These are phyloP conservation scores for Mesitornis unicolor DNA, from an alignment of 2,113 vertebrate species.

Conservation along the genomic window DNA sequence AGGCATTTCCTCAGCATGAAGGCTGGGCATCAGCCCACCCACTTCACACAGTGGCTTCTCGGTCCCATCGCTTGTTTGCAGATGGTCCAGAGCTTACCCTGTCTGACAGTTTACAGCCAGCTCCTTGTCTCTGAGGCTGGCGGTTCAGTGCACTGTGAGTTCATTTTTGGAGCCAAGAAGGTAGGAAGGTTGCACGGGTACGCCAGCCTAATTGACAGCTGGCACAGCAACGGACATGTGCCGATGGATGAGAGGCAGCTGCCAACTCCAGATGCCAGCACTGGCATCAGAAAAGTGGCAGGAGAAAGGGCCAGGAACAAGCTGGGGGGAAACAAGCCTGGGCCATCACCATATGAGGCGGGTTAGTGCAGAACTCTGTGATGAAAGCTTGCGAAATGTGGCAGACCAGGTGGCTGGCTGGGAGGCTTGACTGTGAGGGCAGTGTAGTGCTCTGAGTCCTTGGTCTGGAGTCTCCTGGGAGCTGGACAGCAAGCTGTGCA, in stretches of 20 bases:
- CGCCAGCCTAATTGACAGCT: neutral
- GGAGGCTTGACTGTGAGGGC: neutral
- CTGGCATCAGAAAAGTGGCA: neutral
- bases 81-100: neutral
- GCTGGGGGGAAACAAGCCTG: rapidly evolving
- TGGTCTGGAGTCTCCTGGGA: neutral
- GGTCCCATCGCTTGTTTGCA: neutral
- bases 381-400: neutral
- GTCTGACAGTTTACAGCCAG: neutral
- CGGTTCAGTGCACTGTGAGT: too few species aligned
- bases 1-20: neutral
- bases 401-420: neutral
- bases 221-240: neutral
- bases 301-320: neutral
- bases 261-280: neutral
- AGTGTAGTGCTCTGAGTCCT: neutral
- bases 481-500: neutral
- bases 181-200: neutral
- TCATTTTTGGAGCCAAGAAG: neutral
- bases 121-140: neutral
- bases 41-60: neutral
- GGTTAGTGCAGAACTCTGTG: neutral
- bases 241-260: neutral
- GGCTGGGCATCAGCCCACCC: neutral
- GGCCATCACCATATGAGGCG: neutral